Percentiles rank a stretch among this genome's conserved stretches.
Conservation (phyloP, 2,113 vertebrate genomes). For the Mungos mungo region DNA sequence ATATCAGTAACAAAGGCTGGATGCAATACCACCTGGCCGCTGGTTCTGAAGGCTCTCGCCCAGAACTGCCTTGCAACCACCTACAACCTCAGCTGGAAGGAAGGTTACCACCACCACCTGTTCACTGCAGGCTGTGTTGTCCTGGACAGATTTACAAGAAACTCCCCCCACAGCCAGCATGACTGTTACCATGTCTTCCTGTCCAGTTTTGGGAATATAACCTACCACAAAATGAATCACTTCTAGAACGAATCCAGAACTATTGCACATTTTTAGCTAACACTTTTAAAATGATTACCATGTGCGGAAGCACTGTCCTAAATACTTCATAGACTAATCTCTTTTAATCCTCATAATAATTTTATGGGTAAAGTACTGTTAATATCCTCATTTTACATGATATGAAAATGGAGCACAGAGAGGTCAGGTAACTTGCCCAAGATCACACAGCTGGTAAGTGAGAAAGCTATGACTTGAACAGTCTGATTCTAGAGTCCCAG, state of each 20-base stretch:
- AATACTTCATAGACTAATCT: background rate
- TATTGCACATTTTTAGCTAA: background rate
- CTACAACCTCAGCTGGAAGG: accelerated
- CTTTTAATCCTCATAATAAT: background rate
- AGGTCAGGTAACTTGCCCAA: background rate
- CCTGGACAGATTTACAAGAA: background rate
- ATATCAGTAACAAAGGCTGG: background rate
- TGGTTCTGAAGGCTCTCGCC: background rate
- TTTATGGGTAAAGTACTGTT: background rate
- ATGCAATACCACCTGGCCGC: background rate
- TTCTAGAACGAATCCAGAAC: background rate
- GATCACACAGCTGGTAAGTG: background rate
- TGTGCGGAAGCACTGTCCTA: background rate
- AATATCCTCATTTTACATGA: background rate
- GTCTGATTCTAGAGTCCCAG: background rate
- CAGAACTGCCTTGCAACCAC: background rate
- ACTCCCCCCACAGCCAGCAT: background rate
- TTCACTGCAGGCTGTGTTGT: background rate
- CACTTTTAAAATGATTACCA: background rate
- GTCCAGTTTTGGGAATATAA: background rate
- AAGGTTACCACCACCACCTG: slow-evolving; percentile 62
- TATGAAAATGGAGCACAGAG: background rate
- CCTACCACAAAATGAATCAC: background rate
- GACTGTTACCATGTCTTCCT: background rate
- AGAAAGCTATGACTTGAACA: background rate